phyloP scores from a whole-genome alignment of 2,888 invertebrate genomes.

The Netelia fuscicornis region DNA sequence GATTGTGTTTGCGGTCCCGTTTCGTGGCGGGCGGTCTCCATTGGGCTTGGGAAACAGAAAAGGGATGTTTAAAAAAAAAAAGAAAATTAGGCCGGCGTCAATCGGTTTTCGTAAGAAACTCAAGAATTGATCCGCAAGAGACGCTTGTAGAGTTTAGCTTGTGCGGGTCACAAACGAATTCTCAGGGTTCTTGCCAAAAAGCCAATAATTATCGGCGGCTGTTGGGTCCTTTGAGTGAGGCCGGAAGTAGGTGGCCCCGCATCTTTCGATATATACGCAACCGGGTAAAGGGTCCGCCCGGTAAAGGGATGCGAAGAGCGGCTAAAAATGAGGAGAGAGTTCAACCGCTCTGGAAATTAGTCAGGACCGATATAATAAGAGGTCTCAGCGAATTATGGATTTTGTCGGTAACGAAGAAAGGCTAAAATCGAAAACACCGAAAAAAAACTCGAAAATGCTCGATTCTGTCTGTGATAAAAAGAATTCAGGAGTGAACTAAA shows the following conservation, averaged over 20 bases:
- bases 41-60: conserved; percentile 35
- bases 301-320: conserved; percentile 65
- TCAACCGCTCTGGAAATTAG: conserved; percentile 65
- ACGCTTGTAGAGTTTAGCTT: conserved; percentile 16
- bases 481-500: neutral
- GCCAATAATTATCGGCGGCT: conserved; percentile 77
- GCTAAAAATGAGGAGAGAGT: conserved; percentile 46
- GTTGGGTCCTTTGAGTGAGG: conserved; percentile 60
- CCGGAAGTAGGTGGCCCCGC: conserved; percentile 68
- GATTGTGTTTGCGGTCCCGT: conserved; percentile 48
- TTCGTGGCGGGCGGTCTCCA: conserved; percentile 60
- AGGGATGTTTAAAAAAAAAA: conserved; percentile 38
- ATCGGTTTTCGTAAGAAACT: conserved; percentile 58
- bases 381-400: conserved; percentile 28
- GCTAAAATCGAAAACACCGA: conserved; percentile 26
- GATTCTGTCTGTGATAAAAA: conserved; percentile 6
- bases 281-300: conserved; percentile 35
- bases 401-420: conserved; percentile 29
- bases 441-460: conserved; percentile 9
- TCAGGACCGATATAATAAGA: conserved; percentile 66
- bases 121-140: conserved; percentile 25
- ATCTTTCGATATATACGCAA: conserved; percentile 35
- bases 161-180: conserved; percentile 48
- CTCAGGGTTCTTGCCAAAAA: conserved; percentile 68
- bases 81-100: conserved; percentile 56